Percentiles rank a stretch among this genome's conserved stretches.
Conservation (phyloP, 2,888 invertebrate genomes). For the Campoletis raptor region DNA sequence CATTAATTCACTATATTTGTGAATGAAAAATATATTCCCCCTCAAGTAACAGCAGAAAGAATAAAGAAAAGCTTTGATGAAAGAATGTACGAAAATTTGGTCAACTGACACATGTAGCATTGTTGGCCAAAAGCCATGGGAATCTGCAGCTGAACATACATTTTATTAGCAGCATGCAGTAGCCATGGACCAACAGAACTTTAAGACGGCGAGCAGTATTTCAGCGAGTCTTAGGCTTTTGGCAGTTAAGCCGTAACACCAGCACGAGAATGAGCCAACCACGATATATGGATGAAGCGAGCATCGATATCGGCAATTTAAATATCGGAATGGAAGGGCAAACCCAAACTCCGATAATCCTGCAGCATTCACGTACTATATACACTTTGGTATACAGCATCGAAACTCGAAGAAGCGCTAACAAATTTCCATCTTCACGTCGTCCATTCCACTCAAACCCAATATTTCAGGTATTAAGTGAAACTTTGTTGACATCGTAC, state of each 20-base stretch:
- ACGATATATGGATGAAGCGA: constrained; percentile 27
- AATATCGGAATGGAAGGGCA: constrained; percentile 8
- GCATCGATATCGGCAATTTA: constrained; percentile 56
- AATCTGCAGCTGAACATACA: constrained; percentile 72
- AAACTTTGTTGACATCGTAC: constrained; percentile 3
- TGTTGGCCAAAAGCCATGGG: constrained; percentile 72
- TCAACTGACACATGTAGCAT: constrained; percentile 65
- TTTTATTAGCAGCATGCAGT: constrained; percentile 73
- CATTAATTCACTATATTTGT: background rate
- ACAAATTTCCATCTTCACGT: constrained; percentile 16
- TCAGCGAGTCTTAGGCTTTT: constrained; percentile 56
- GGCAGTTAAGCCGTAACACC: constrained; percentile 43
- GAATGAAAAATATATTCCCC: background rate
- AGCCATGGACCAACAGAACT: constrained; percentile 33
- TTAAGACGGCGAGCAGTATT: constrained; percentile 54
- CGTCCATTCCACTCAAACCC: background rate
- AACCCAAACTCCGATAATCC: constrained; percentile 17
- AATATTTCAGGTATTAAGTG: constrained; percentile 17
- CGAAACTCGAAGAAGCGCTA: background rate
- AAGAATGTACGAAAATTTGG: constrained; percentile 20
- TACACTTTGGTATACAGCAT: background rate
- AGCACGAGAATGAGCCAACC: constrained; percentile 33
- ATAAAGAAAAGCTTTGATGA: constrained; percentile 17
- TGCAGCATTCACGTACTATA: background rate
- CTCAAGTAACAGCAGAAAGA: constrained; percentile 53